phyloP scores from a whole-genome alignment of 2,797 vertebrate species.

The Phyllotis vaccarum region DNA sequence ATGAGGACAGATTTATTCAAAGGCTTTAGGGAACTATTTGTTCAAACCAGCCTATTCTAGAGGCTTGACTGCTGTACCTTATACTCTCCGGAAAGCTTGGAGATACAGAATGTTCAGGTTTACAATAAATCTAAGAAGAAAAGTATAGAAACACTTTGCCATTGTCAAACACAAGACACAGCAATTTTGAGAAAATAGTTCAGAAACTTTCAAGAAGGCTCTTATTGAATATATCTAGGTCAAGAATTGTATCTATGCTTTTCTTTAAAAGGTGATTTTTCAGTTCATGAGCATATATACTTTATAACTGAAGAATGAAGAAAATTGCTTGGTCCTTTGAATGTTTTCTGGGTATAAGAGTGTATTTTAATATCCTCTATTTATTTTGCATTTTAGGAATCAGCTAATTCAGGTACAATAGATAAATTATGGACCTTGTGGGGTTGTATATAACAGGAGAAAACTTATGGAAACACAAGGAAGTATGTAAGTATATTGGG shows the following conservation, averaged over 20 bases:
- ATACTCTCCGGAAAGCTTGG: conserved; percentile 5
- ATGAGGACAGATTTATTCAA: background rate
- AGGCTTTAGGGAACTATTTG: background rate
- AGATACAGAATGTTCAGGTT: background rate
- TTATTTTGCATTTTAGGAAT: background rate
- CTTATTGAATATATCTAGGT: background rate
- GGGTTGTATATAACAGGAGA: background rate
- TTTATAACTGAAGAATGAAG: background rate
- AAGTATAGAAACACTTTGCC: conserved; percentile 14
- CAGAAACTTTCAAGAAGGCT: conserved; percentile 14
- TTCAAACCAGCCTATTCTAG: background rate
- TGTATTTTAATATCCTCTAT: background rate
- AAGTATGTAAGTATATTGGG: background rate
- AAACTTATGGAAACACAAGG: background rate
- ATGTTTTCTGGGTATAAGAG: background rate
- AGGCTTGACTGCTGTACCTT: background rate
- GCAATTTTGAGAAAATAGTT: conserved; percentile 21
- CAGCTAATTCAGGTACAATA: background rate
- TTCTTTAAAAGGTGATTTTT: background rate
- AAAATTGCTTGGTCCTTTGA: background rate
- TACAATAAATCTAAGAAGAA: conserved; percentile 7
- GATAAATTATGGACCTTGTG: background rate
- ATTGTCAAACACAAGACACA: conserved; percentile 5
- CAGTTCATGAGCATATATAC: background rate
- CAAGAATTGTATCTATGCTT: background rate